Percentiles rank a stretch among this genome's conserved stretches.
Conservation (phyloP, 1,140 invertebrate species). For the Drosophila tristis region DNA sequence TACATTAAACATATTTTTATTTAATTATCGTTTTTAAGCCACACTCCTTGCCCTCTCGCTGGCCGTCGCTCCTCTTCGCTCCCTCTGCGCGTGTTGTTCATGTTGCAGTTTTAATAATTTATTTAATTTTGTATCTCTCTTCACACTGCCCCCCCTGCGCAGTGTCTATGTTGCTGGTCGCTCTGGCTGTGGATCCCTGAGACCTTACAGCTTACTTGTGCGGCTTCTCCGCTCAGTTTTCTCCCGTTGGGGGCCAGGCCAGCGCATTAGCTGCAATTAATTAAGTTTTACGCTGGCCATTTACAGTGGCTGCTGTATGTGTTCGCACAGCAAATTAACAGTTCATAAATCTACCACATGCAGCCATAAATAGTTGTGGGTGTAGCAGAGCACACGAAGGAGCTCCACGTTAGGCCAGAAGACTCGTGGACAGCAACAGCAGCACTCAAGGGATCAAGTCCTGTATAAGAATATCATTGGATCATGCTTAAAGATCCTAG, state of each 20-base stretch:
- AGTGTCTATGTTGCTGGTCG: slow-evolving; percentile 20
- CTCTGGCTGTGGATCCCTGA: neutral
- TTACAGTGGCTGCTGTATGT: slow-evolving; percentile 56
- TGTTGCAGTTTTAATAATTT: slow-evolving; percentile 64
- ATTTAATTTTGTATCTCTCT: slow-evolving; percentile 53
- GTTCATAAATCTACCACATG: slow-evolving; percentile 70
- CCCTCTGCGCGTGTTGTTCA: slow-evolving; percentile 29
- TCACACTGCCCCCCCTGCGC: slow-evolving; percentile 3
- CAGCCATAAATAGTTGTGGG: slow-evolving; percentile 54
- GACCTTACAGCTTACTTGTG: slow-evolving; percentile 46
- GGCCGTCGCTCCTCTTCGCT: neutral
- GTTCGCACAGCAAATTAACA: slow-evolving; percentile 66
- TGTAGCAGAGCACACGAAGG: neutral
- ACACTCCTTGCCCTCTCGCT: neutral
- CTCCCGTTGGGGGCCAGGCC: slow-evolving; percentile 25
- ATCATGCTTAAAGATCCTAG: too few species aligned
- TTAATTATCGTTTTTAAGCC: slow-evolving; percentile 63
- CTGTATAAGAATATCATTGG: too few species aligned
- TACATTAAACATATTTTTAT: slow-evolving; percentile 79
- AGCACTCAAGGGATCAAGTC: too few species aligned
- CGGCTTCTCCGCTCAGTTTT: slow-evolving; percentile 29
- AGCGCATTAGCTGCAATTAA: slow-evolving; percentile 79
- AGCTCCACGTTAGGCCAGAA: too few species aligned
- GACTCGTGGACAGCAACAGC: too few species aligned
- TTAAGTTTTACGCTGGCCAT: slow-evolving; percentile 71